These are phyloP conservation scores for Garra rufa DNA, from an alignment of 2,113 vertebrate genomes.

Conservation along the genomic window DNA sequence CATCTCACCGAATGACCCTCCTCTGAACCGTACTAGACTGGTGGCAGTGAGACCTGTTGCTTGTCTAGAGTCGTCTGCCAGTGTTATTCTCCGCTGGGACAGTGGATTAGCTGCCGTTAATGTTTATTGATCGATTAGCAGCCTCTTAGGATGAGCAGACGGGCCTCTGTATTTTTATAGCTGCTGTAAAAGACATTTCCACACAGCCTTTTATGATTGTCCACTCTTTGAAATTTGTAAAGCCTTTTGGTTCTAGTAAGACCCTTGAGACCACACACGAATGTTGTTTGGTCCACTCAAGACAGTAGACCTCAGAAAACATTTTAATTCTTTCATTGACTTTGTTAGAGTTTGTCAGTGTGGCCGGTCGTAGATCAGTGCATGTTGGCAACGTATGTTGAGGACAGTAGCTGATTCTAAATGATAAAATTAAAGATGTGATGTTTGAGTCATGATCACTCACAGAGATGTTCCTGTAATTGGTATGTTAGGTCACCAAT, in stretches of 20 bases:
- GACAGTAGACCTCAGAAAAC: background rate
- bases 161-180: conserved; percentile 19
- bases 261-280: conserved; percentile 2
- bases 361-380: conserved; percentile 9
- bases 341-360: background rate
- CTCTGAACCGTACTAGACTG: background rate
- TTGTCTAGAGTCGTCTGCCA: background rate
- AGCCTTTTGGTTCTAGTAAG: conserved; percentile 35
- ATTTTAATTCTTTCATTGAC: background rate
- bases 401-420: background rate
- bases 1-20: background rate
- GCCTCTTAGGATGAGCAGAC: background rate
- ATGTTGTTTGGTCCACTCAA: background rate
- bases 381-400: background rate
- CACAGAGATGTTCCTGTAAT: background rate
- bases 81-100: conserved; percentile 2
- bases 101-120: conserved; percentile 1
- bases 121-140: conserved; percentile 22
- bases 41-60: conserved; percentile 7
- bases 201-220: background rate
- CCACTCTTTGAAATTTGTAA: conserved; percentile 21
- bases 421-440: background rate
- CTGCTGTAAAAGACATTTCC: conserved; percentile 36
- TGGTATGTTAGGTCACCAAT: background rate
- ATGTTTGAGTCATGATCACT: background rate